Evolutionary conservation across 2,888 invertebrate genomes (phyloP), one percentile per base, ranked within the genome.

Genomic region (Apomyelois bistriatella): DNA sequence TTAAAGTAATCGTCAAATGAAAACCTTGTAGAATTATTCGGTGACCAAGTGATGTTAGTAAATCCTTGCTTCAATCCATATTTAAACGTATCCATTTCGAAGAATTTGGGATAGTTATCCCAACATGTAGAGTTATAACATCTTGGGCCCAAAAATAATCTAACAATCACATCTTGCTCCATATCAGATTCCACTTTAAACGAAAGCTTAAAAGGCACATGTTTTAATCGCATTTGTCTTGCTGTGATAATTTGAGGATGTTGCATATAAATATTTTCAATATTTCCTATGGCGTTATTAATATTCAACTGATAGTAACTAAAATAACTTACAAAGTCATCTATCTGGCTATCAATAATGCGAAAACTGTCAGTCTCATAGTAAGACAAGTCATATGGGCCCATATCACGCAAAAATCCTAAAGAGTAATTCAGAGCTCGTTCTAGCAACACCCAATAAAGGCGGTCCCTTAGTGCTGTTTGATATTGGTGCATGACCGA

Each of bases 401-500:
- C 66, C 54, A 85, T 66, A 0, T 66, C 70, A 10, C 71, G 68
- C 51, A 75, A 74, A 56, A 76, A 87, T 13, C 82, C 79, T 7
- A 62, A 72, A 22, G 82, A 84, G 58, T 88, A 89, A 40, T 74
- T 76, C 7, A 85, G 54, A 38, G 77, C 63, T 42, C 67, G 71
- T 58, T 81, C 64, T 5, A 89, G 73, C 58, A 89, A 64, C 15
- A 70, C 60, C 87, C 87, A 88, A 58, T 81, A 88, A 1, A 74
- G 62, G 0, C 87, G 84, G 60, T 88, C 88, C 55, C 87, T 73
- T 37, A 90, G 61, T 28, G 84, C 68, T 54, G 89, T 90, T 66
- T 88, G 80, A 3, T 87, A 80, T 46, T 83, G 81, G 57, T 89
- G 88, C 32, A 88, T 55, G 30, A 83, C 58, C 15, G 89, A 85